phyloP scores from a whole-genome alignment of 1,140 invertebrate genomes.

The Leptestheria dahalacensis region DNA sequence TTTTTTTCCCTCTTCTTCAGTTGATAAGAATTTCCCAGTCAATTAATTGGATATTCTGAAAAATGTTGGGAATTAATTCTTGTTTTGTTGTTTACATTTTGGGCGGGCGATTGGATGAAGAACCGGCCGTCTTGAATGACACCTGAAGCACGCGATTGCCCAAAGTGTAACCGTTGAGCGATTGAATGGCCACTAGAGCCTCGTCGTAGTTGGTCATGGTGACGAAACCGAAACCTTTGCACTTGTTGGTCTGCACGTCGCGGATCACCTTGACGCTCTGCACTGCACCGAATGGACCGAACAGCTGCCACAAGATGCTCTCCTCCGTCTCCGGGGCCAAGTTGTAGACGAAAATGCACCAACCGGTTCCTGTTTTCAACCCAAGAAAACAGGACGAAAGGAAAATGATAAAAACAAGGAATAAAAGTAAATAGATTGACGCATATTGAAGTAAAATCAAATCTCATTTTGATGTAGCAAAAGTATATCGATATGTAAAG shows the following conservation, averaged over 20 bases:
- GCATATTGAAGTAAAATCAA: no score
- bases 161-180: slow-evolving; percentile 91
- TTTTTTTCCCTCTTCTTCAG: no score
- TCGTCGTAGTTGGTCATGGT: slow-evolving; percentile 99
- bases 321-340: slow-evolving; percentile 96
- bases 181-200: slow-evolving; percentile 91
- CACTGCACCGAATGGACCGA: slow-evolving; percentile 96
- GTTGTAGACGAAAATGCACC: slow-evolving; percentile 99
- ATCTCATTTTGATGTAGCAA: no score
- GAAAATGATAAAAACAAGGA: no score
- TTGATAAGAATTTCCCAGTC: no score
- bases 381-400: no score
- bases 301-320: slow-evolving; percentile 95
- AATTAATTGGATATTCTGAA: no score
- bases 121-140: slow-evolving; percentile 72
- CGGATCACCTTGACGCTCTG: slow-evolving; percentile 96
- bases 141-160: slow-evolving; percentile 96
- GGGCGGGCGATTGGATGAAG: background rate
- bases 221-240: slow-evolving; percentile 99
- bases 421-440: no score
- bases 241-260: slow-evolving; percentile 95
- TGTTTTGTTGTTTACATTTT: slow-evolving; percentile 1
- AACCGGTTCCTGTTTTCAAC: slow-evolving; percentile 71
- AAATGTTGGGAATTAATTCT: no score
- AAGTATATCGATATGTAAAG: no score